Percentiles rank a stretch among this genome's conserved stretches.
Conservation (phyloP, 2,797 vertebrate genomes). For the Microchirus variegatus region DNA sequence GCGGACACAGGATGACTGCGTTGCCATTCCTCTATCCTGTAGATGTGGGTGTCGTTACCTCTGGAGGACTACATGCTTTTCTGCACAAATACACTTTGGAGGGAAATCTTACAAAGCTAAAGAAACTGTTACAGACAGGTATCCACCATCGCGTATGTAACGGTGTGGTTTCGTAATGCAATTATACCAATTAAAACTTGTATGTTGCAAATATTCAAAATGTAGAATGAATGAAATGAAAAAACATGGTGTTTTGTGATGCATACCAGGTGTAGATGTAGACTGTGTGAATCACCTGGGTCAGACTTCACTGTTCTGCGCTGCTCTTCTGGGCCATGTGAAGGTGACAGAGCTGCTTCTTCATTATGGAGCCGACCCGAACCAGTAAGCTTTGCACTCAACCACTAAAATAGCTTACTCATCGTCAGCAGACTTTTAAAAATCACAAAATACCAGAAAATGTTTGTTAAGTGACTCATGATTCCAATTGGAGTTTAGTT, state of each 20-base stretch:
- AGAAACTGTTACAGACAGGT: constrained; percentile 88
- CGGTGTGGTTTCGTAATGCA: too few species aligned
- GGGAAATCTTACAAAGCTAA: constrained; percentile 69
- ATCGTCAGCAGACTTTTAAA: too few species aligned
- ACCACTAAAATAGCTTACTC: too few species aligned
- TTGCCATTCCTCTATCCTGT: constrained; percentile 82
- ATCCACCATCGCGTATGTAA: constrained; percentile 1
- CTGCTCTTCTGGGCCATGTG: constrained; percentile 80
- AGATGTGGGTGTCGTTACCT: constrained; percentile 73
- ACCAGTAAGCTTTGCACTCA: background rate
- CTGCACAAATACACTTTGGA: constrained; percentile 82
- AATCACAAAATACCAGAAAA: too few species aligned
- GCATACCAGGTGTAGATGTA: background rate
- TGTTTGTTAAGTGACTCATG: too few species aligned
- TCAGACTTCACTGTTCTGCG: constrained; percentile 85
- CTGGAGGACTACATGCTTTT: constrained; percentile 75
- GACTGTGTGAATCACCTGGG: constrained; percentile 78
- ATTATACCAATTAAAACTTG: too few species aligned
- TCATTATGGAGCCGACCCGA: background rate
- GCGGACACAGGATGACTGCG: constrained; percentile 19
- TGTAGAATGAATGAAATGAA: too few species aligned
- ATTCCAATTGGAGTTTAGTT: too few species aligned
- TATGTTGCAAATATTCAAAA: too few species aligned
- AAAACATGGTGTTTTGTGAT: background rate
- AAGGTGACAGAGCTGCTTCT: constrained; percentile 65